A percentile compares a stretch with the other conserved stretches of the same genome.
These are phyloP conservation scores for Graptemys geographica DNA, from an alignment of 2,797 vertebrate species.

Conservation along the genomic window DNA sequence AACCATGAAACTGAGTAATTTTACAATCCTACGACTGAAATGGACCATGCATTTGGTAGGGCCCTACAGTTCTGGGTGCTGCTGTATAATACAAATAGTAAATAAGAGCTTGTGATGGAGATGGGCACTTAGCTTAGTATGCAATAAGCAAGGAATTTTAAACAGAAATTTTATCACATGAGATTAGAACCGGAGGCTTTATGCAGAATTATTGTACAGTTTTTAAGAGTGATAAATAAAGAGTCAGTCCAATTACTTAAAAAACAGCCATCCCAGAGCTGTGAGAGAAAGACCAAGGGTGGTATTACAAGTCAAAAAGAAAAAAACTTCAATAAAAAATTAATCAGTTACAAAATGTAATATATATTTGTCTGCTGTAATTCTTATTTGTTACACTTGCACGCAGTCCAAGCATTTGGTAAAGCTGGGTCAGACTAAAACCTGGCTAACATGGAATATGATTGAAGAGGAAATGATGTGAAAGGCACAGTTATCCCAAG, in stretches of 20 bases:
- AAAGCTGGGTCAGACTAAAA: slow-evolving; percentile 35
- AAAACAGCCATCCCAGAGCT: background rate
- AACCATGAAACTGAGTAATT: too few species aligned
- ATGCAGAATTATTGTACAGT: background rate
- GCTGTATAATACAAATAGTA: background rate
- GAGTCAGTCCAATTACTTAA: background rate
- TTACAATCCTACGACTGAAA: too few species aligned
- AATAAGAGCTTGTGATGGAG: too few species aligned
- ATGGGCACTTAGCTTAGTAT: background rate
- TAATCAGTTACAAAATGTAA: background rate
- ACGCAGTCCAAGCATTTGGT: background rate
- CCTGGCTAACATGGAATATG: background rate
- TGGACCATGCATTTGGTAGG: background rate
- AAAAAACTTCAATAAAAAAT: background rate
- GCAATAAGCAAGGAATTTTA: background rate
- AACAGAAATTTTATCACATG: fast-evolving
- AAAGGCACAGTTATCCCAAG: background rate
- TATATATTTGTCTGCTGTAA: background rate
- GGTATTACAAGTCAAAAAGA: background rate
- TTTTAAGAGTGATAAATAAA: too few species aligned
- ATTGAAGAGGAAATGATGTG: background rate
- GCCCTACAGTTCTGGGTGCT: background rate
- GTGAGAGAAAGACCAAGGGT: background rate
- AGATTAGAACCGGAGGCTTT: background rate
- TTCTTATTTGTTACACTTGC: background rate